Evolutionary conservation across 23 tunicate genomes (phyloP), one percentile per base, ranked within the genome.

Genomic region (Corella eumyota): DNA sequence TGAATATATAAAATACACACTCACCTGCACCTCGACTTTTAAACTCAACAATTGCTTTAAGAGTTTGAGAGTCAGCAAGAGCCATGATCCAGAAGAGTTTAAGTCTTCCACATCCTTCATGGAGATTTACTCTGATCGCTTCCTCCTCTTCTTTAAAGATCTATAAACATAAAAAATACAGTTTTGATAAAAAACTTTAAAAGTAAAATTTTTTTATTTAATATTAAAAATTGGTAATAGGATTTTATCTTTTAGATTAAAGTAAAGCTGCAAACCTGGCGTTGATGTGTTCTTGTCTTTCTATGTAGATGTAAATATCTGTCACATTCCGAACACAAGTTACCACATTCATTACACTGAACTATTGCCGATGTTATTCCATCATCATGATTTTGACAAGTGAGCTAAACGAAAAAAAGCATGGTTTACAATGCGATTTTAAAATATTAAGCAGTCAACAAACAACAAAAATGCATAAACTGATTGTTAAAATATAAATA

Each of bases 301-400:
- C 61, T 47, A 50, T 81, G 65, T 3, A 81, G 56, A 57, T 81
- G 91, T 15, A 81, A 70, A 66, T 61, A 72, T 30, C 75, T 53
- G 46, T 81, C 91, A 36, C 91, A 81, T 29, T 73, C 80, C 15
- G 91, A 56, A 49, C 91, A 81, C 1, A 81, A 37, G 63, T 81
- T 73, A 7, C 80, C 80, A 53, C 91, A 81, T 26, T 66, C 80
- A 36, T 58, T 67, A 58, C 91, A 81, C 30, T 66, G 74, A 2
- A 81, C 73, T 28, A 73, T 73, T 3, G 91, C 79, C 13, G 64
- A 68, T 34, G 91, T 81, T 15, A 31, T 38, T 22, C 75, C 91
- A 36, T 81, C 91, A 47, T 81, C 91, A 51, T 81, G 91, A 48
- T 81, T 81, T 19, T 72, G 74, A 53, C 91, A 81, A 21, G 66